Evolutionary conservation across 2,888 invertebrate species (phyloP).

Genomic region (Clostera curtula): DNA sequence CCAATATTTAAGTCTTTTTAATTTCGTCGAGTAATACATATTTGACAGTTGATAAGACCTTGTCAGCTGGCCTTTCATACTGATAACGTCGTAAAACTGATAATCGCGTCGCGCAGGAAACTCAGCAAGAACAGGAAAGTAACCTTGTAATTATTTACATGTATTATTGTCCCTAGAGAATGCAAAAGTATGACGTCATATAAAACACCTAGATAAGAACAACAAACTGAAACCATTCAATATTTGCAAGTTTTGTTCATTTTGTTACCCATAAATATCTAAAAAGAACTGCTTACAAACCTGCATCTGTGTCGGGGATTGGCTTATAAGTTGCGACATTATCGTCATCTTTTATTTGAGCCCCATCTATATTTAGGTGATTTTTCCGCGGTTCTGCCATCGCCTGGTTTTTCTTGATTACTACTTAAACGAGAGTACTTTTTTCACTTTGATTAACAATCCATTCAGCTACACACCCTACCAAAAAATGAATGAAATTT

Average conservation of each 20-base stretch:
- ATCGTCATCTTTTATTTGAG: slow-evolving; percentile 67
- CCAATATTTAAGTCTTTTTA: slow-evolving; percentile 3
- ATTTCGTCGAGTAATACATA: slow-evolving; percentile 21
- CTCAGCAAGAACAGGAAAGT: slow-evolving; percentile 5
- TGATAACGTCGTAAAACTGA: slow-evolving; percentile 19
- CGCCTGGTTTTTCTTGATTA: too few relatives aligned
- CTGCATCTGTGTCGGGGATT: slow-evolving; percentile 74
- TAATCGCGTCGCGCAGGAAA: slow-evolving; percentile 8
- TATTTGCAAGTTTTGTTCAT: too few relatives aligned
- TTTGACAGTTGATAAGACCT: slow-evolving; percentile 29
- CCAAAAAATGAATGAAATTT: too few relatives aligned
- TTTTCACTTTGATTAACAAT: slow-evolving; percentile 29
- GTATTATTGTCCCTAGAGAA: slow-evolving; percentile 5
- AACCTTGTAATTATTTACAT: slow-evolving; percentile 8
- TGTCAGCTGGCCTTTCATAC: slow-evolving; percentile 18
- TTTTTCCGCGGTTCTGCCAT: slow-evolving; percentile 65
- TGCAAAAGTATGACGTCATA: slow-evolving; percentile 16
- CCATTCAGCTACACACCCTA: too few relatives aligned
- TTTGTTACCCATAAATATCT: too few relatives aligned
- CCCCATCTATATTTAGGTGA: slow-evolving; percentile 61
- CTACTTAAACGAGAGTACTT: slow-evolving; percentile 34
- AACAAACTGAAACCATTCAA: too few relatives aligned
- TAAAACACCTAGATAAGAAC: slow-evolving; percentile 1
- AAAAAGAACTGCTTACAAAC: slow-evolving; percentile 37
- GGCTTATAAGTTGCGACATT: slow-evolving; percentile 70